Conservation (phyloP, 2,797 vertebrate species). For the Eurystomus glaucurus region DNA sequence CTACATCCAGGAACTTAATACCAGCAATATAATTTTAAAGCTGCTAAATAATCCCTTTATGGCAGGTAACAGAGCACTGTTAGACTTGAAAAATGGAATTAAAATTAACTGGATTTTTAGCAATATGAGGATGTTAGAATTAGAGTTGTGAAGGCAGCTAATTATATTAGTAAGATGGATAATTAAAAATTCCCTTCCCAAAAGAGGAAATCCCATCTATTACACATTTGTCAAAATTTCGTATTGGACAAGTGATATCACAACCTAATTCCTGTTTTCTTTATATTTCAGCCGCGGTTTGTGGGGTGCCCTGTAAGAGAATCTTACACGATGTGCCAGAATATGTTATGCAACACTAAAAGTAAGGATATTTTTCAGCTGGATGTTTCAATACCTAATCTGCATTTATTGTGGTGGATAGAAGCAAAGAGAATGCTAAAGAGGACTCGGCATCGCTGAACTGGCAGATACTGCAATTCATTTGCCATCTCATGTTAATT, state of each 20-base stretch:
- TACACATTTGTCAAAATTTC: slow-evolving; percentile 8
- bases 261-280: neutral
- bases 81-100: slow-evolving; percentile 68
- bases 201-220: slow-evolving; percentile 47
- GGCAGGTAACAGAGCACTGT: slow-evolving; percentile 71
- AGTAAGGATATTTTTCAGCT: slow-evolving; percentile 30
- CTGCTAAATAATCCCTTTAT: slow-evolving; percentile 76
- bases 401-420: slow-evolving; percentile 62
- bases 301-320: neutral
- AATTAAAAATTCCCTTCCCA: slow-evolving; percentile 73
- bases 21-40: slow-evolving; percentile 75
- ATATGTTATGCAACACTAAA: slow-evolving; percentile 18
- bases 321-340: neutral
- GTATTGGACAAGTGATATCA: neutral
- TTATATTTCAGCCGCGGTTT: neutral
- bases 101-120: slow-evolving; percentile 78
- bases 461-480: slow-evolving; percentile 51
- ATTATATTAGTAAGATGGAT: slow-evolving; percentile 69
- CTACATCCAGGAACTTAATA: slow-evolving; percentile 55
- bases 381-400: slow-evolving; percentile 52
- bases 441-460: slow-evolving; percentile 16
- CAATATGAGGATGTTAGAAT: slow-evolving; percentile 64
- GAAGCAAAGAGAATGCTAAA: slow-evolving; percentile 67
- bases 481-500: slow-evolving; percentile 58
- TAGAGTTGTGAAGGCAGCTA: slow-evolving; percentile 68